Percentiles rank a stretch among this genome's conserved stretches.
Evolutionary conservation across 2,888 invertebrate genomes (phyloP).

Genomic region (Electrophaes corylata): DNA sequence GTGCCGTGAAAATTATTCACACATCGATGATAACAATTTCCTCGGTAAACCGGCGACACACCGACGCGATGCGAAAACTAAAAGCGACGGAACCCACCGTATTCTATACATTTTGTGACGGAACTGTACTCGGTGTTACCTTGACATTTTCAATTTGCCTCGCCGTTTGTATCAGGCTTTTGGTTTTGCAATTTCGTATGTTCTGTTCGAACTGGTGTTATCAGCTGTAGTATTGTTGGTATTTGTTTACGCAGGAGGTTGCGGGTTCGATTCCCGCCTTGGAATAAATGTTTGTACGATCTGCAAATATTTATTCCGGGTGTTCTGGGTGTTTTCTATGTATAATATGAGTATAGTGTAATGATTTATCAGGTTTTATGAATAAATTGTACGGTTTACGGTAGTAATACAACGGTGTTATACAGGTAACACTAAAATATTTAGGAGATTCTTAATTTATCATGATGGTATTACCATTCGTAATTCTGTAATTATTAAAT

Average conservation of each 20-base stretch:
- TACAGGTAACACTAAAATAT: no score
- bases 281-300: no score
- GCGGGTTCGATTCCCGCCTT: no score
- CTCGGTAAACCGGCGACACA: constrained; percentile 15
- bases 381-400: no score
- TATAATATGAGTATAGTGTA: no score
- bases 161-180: neutral
- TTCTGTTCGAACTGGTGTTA: neutral
- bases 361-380: no score
- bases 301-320: no score
- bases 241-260: neutral
- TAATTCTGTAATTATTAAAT: no score
- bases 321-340: no score
- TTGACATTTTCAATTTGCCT: constrained; percentile 26
- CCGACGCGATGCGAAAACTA: constrained; percentile 16
- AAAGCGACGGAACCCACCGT: constrained; percentile 10
- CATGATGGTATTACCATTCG: no score
- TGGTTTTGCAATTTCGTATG: neutral
- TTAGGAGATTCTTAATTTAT: no score
- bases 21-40: constrained; percentile 17
- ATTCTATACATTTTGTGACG: constrained; percentile 7
- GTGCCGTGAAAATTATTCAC: neutral
- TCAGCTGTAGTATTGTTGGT: neutral
- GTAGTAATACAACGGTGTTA: no score
- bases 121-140: constrained; percentile 13